Evolutionary conservation across 2,797 vertebrate species (phyloP).

Genomic region (Clamator glandarius): DNA sequence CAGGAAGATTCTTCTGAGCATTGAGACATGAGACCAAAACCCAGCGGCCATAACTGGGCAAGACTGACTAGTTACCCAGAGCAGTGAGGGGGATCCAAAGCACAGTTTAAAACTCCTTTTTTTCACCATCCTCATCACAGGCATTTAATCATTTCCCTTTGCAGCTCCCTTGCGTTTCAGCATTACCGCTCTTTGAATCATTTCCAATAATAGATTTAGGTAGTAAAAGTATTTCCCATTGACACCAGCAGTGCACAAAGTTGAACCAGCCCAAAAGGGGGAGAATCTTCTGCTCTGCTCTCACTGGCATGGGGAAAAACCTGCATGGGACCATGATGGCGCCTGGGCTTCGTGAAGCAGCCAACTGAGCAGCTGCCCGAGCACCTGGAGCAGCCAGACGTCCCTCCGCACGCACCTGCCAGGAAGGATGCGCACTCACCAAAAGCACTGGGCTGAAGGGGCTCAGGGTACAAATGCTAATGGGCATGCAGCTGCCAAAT

Average conservation of each 20-base stretch:
- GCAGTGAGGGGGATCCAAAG: background rate
- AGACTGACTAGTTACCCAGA: background rate
- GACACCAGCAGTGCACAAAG: background rate
- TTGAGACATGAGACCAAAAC: background rate
- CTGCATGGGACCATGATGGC: rapidly evolving
- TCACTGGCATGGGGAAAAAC: background rate
- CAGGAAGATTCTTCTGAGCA: background rate
- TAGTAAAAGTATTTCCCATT: background rate
- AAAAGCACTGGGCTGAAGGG: background rate
- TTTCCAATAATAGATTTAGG: background rate
- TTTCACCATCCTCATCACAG: background rate
- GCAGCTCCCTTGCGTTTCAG: background rate
- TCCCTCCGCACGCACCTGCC: background rate
- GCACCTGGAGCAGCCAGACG: rapidly evolving
- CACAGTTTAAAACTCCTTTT: background rate
- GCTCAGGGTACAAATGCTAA: background rate
- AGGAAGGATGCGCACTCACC: rapidly evolving
- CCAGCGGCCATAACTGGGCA: background rate
- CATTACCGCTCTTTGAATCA: background rate
- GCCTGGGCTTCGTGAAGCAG: background rate
- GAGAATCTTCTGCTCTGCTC: background rate
- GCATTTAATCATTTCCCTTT: background rate
- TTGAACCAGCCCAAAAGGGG: background rate
- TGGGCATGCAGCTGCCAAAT: background rate
- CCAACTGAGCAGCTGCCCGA: background rate